These are phyloP conservation scores for Typhlomys cinereus DNA, from an alignment of 2,113 vertebrate species.

Conservation along the genomic window DNA sequence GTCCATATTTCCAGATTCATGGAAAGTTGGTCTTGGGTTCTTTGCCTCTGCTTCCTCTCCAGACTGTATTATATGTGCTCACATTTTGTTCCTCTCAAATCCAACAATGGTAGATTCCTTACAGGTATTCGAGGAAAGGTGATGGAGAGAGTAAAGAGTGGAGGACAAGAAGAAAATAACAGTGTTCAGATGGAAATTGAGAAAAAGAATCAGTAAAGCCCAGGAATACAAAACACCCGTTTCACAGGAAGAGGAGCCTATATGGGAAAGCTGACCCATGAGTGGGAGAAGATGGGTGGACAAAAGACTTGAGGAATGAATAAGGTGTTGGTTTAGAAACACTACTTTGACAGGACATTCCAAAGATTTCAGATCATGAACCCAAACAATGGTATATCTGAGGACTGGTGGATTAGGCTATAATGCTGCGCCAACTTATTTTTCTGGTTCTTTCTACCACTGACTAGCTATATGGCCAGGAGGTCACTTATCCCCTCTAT, in stretches of 20 bases:
- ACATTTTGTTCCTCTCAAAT: slow-evolving; percentile 16
- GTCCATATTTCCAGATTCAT: neutral
- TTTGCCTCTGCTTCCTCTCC: neutral
- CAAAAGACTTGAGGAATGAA: neutral
- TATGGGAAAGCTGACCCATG: neutral
- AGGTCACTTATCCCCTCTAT: neutral
- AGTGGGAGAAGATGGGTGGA: neutral
- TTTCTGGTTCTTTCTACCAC: slow-evolving; percentile 7
- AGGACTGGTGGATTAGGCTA: neutral
- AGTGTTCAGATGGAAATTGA: slow-evolving; percentile 23
- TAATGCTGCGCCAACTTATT: neutral
- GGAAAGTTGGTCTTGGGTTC: neutral
- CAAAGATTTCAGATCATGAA: neutral
- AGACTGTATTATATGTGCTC: neutral
- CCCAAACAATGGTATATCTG: neutral
- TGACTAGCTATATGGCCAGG: neutral
- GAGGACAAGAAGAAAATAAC: slow-evolving; percentile 65
- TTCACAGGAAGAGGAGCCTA: neutral
- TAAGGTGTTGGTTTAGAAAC: neutral
- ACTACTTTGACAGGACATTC: neutral
- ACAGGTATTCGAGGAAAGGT: slow-evolving; percentile 53
- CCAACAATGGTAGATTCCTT: neutral
- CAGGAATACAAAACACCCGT: neutral
- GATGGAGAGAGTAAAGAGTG: slow-evolving; percentile 53
- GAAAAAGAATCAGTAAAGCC: neutral